A percentile compares a stretch with the other conserved stretches of the same genome.
Conservation (phyloP, 2,888 invertebrate genomes). For the Drosophila engyochracea region DNA sequence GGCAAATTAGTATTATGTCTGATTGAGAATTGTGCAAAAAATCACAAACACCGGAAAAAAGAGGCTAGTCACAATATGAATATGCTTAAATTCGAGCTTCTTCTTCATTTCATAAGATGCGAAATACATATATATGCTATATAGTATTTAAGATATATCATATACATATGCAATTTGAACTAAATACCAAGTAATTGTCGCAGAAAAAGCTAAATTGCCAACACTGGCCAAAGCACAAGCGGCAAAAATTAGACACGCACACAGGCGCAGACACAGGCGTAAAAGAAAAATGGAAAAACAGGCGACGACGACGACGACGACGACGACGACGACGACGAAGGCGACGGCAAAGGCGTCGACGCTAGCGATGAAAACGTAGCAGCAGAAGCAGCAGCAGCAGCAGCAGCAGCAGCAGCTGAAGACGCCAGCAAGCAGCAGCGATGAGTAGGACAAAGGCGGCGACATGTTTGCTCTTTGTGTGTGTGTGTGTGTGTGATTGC, state of each 20-base stretch:
- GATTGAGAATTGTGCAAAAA: background rate
- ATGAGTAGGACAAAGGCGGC: constrained; percentile 57
- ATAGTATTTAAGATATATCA: background rate
- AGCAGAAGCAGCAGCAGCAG: constrained; percentile 34
- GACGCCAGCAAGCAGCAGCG: constrained; percentile 35
- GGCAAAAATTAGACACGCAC: constrained; percentile 49
- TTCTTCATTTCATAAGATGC: background rate
- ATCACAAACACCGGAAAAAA: background rate
- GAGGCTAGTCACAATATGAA: background rate
- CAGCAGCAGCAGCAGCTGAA: constrained; percentile 41
- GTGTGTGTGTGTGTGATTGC: constrained; percentile 27
- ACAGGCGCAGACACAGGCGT: constrained; percentile 38
- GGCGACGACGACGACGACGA: constrained; percentile 15
- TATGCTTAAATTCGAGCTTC: background rate
- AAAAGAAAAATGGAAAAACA: constrained; percentile 68
- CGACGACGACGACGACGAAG: background rate
- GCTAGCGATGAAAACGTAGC: constrained; percentile 26
- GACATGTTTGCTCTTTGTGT: constrained; percentile 45
- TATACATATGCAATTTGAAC: background rate
- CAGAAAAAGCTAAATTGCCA: background rate
- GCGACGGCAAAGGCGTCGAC: constrained; percentile 15
- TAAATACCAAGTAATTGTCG: background rate
- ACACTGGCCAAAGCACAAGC: constrained; percentile 63
- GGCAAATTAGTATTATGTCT: background rate
- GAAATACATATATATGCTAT: background rate